These are phyloP conservation scores for Diabrotica undecimpunctata DNA, from an alignment of 1,140 invertebrate genomes.

Conservation along the genomic window DNA sequence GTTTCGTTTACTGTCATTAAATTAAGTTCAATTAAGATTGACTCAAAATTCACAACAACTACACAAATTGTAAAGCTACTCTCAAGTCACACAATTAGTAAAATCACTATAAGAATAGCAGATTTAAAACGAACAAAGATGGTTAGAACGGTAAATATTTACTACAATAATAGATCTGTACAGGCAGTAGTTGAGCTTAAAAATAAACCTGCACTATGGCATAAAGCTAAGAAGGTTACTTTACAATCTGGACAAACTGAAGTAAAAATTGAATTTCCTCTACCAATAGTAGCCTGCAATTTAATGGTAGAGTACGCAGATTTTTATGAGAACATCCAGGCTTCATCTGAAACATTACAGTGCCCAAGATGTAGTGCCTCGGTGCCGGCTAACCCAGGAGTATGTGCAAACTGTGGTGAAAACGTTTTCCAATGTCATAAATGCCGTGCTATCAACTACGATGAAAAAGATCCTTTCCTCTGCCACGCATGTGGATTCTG, in stretches of 20 bases:
- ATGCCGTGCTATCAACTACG: conserved; percentile 97
- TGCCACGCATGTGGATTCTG: conserved; percentile 98
- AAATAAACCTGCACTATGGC: conserved; percentile 93
- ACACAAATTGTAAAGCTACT: conserved; percentile 96
- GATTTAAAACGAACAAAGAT: conserved; percentile 96
- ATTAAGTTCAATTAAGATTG: conserved; percentile 88
- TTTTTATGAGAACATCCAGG: conserved; percentile 89
- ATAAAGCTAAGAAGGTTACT: conserved; percentile 89
- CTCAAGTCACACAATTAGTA: conserved; percentile 91
- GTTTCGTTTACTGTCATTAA: conserved; percentile 90
- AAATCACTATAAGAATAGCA: conserved; percentile 87
- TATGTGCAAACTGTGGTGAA: conserved; percentile 96
- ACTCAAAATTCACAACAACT: conserved; percentile 96
- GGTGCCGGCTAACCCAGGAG: conserved; percentile 94
- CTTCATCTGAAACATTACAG: conserved; percentile 82
- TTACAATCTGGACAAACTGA: conserved; percentile 90
- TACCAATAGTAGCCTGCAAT: conserved; percentile 96
- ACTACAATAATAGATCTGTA: conserved; percentile 94
- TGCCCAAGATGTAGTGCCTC: conserved; percentile 95
- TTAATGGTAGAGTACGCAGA: conserved; percentile 99
- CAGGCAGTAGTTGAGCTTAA: conserved; percentile 96
- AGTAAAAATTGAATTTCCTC: conserved; percentile 91
- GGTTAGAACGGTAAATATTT: conserved; percentile 94
- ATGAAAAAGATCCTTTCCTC: conserved; percentile 97
- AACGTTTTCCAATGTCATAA: conserved; percentile 99